Conservation (phyloP, 2,113 vertebrate genomes). For the Prionailurus bengalensis region DNA sequence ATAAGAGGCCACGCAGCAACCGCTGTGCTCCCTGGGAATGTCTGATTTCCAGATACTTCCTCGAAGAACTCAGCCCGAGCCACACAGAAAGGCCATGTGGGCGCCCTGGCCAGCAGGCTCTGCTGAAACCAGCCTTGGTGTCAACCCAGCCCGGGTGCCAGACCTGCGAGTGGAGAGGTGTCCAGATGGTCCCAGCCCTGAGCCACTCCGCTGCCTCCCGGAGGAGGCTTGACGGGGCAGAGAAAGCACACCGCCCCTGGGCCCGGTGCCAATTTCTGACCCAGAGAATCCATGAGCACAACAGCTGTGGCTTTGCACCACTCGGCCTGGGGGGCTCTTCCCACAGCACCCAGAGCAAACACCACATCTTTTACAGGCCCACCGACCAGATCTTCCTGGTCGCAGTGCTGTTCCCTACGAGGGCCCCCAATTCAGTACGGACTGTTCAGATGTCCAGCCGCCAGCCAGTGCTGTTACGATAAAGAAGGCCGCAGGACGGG, state of each 20-base stretch:
- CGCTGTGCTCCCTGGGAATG: neutral
- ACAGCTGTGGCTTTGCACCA: neutral
- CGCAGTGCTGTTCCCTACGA: neutral
- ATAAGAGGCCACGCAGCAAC: rapidly evolving
- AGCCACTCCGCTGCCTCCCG: rapidly evolving
- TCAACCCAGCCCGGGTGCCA: neutral
- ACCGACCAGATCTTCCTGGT: neutral
- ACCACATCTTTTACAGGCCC: neutral
- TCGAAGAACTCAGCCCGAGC: neutral
- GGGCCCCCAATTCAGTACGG: neutral
- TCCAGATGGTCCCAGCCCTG: neutral
- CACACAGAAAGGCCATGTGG: neutral
- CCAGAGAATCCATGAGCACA: rapidly evolving
- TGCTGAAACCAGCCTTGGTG: rapidly evolving
- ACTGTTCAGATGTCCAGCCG: neutral
- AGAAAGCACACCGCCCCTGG: rapidly evolving
- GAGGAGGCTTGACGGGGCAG: neutral
- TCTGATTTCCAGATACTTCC: neutral
- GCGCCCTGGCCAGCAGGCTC: neutral
- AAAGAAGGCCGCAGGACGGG: rapidly evolving
- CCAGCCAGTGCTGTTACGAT: rapidly evolving
- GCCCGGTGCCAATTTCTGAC: rapidly evolving
- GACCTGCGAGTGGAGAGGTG: rapidly evolving
- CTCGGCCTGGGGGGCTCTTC: no score
- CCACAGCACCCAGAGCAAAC: rapidly evolving